phyloP scores from a whole-genome alignment of 2,113 vertebrate genomes.

The Eretmochelys imbricata region DNA sequence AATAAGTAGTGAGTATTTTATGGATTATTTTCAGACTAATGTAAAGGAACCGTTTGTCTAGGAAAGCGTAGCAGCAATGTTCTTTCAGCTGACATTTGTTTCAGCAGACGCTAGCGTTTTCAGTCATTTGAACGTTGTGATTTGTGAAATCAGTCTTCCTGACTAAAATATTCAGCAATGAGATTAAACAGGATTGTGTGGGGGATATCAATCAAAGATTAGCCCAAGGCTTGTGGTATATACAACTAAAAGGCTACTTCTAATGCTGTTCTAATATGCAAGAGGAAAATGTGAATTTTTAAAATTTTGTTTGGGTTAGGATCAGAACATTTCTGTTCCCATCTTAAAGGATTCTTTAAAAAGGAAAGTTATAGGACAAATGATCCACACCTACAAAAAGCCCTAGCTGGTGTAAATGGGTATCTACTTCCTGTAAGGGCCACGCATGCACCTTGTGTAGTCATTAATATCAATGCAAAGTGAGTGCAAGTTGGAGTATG shows the following conservation, averaged over 20 bases:
- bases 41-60: neutral
- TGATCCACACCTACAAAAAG: neutral
- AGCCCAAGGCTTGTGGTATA: neutral
- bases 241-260: neutral
- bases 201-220: neutral
- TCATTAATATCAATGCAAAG: no score
- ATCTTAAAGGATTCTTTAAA: neutral
- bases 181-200: neutral
- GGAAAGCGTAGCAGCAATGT: no score
- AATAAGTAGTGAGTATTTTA: neutral
- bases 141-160: neutral
- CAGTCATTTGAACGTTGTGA: neutral
- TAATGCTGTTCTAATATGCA: neutral
- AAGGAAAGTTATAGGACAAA: neutral
- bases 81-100: neutral
- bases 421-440: neutral
- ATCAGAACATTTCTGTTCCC: neutral
- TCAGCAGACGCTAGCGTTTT: neutral
- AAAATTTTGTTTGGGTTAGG: neutral
- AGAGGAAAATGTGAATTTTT: neutral
- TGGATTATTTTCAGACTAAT: neutral
- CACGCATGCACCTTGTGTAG: no score
- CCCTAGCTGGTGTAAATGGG: neutral
- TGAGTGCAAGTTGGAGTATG: neutral
- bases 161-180: slow-evolving; percentile 1